phyloP scores from a whole-genome alignment of 2,888 invertebrate genomes.

The Trypoxylon attenuatum region DNA sequence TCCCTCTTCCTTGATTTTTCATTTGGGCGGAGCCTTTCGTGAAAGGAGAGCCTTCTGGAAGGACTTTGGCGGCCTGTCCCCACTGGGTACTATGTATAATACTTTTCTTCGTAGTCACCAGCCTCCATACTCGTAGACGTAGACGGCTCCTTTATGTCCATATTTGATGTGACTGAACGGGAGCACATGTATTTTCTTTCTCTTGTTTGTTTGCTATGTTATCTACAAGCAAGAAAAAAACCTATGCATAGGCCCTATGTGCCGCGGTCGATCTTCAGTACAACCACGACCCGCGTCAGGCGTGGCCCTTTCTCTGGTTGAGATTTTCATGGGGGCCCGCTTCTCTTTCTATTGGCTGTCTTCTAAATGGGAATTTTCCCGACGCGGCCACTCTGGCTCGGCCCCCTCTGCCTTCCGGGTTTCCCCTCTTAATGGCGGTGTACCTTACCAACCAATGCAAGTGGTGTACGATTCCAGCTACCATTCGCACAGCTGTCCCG shows the following conservation, averaged over 20 bases:
- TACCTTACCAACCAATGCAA: too few relatives aligned
- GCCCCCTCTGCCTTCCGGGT: conserved; percentile 23
- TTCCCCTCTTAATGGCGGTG: conserved; percentile 42
- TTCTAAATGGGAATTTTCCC: conserved; percentile 51
- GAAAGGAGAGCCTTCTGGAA: conserved; percentile 16
- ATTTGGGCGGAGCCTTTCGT: conserved; percentile 31
- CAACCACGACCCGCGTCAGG: conserved; percentile 26
- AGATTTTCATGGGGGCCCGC: conserved; percentile 47
- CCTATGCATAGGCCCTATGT: too few relatives aligned
- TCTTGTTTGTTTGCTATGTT: too few relatives aligned
- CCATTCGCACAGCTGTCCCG: too few relatives aligned
- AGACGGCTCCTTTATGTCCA: neutral
- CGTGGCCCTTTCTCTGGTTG: conserved; percentile 47
- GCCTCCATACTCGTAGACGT: neutral
- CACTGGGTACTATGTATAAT: too few relatives aligned
- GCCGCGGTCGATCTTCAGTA: too few relatives aligned
- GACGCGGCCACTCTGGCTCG: conserved; percentile 33
- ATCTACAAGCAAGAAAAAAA: too few relatives aligned
- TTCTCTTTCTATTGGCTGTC: conserved; percentile 39
- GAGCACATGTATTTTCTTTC: too few relatives aligned
- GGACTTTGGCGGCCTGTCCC: neutral
- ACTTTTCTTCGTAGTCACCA: too few relatives aligned
- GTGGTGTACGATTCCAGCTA: too few relatives aligned
- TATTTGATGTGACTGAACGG: too few relatives aligned
- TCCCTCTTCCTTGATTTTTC: conserved; percentile 15